phyloP scores from a whole-genome alignment of 2,113 vertebrate species.

The Cochlearius cochlearius region DNA sequence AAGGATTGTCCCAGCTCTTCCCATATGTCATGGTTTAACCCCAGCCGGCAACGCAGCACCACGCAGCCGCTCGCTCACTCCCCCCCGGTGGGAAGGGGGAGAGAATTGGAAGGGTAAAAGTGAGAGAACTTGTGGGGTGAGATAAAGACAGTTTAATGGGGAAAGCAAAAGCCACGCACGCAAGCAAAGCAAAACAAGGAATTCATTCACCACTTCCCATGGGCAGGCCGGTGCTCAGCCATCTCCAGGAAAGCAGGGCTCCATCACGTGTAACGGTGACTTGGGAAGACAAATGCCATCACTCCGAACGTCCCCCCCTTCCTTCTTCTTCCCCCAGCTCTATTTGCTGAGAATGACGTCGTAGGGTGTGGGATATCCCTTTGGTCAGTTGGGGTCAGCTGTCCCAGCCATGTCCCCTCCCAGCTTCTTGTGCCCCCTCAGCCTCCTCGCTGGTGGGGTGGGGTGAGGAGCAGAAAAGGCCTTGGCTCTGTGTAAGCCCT shows the following conservation, averaged over 20 bases:
- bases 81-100: background rate
- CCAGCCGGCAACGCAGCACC: background rate
- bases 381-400: background rate
- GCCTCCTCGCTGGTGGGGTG: background rate
- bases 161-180: accelerated
- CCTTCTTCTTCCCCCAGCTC: background rate
- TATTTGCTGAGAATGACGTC: background rate
- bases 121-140: background rate
- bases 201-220: background rate
- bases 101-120: background rate
- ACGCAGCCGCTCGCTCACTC: background rate
- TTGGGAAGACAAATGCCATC: background rate
- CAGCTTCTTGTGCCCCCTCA: background rate
- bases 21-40: background rate
- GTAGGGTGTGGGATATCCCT: background rate
- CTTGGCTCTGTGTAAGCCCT: background rate
- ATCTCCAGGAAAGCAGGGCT: background rate
- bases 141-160: background rate
- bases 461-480: background rate
- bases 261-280: background rate
- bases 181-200: background rate
- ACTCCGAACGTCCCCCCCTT: accelerated
- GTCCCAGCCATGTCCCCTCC: background rate
- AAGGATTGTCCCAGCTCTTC: background rate
- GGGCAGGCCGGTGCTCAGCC: background rate